phyloP scores from a whole-genome alignment of 37 sponge, comb jelly and placozoan species.

The Chondrilla cf. caribensis region DNA sequence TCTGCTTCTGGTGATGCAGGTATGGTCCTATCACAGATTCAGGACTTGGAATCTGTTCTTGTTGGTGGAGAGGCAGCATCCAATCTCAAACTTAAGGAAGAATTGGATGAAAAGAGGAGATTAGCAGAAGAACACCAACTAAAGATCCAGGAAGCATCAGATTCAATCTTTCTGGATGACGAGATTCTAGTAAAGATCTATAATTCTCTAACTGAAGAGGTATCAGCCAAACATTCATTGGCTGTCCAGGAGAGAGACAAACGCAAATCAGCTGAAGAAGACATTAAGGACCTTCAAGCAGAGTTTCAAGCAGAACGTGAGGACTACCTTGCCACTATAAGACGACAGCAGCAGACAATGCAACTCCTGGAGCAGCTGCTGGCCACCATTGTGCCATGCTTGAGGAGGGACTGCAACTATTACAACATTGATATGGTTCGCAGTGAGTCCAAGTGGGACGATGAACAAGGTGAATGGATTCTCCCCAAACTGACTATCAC shows the following conservation, averaged over 20 bases:
- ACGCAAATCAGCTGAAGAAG: constrained; percentile 65
- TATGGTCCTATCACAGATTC: constrained; percentile 26
- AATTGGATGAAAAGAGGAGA: constrained; percentile 43
- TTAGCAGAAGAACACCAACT: constrained; percentile 40
- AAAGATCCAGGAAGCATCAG: constrained; percentile 19
- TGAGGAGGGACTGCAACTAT: constrained; percentile 97
- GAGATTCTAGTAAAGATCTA: constrained; percentile 73
- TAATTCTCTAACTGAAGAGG: constrained; percentile 83
- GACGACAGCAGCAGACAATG: constrained; percentile 59
- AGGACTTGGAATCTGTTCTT: constrained; percentile 56
- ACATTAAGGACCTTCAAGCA: constrained; percentile 74
- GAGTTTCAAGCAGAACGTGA: constrained; percentile 90
- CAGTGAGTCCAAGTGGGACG: constrained; percentile 65
- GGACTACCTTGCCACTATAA: constrained; percentile 86
- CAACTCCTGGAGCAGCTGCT: constrained; percentile 79
- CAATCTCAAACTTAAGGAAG: constrained; percentile 29
- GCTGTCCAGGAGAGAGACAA: constrained; percentile 40
- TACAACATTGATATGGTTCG: constrained; percentile 86
- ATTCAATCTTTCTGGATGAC: constrained; percentile 40
- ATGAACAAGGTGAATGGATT: constrained; percentile 64
- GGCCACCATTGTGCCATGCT: constrained; percentile 57
- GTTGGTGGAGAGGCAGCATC: constrained; percentile 81
- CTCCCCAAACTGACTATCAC: constrained; percentile 54
- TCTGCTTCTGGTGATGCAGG: background rate
- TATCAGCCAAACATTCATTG: constrained; percentile 50